Evolutionary conservation across 2,797 vertebrate species (phyloP), one percentile per base, ranked within the genome.

Genomic region (Malacoctenus gilli): DNA sequence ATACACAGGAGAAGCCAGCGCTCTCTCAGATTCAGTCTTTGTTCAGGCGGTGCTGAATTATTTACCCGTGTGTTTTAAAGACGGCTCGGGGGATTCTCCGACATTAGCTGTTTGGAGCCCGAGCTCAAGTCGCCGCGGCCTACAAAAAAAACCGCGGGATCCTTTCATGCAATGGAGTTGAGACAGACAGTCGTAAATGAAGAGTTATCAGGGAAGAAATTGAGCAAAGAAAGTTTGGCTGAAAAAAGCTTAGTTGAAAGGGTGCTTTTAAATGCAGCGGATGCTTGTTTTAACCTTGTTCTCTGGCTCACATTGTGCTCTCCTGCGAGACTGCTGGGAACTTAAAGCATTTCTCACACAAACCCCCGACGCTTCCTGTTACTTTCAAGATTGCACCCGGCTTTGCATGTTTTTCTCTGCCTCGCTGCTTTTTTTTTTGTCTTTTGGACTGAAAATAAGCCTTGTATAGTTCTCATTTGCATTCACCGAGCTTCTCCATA

Each of bases 61-160:
- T 91, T 87, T 82, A 89, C 63, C 53, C 65, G 49, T 68, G 76
- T 84, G 82, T 85, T 89, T 87, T 84, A 85, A 82, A 72, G 75
- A 68, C 21, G n/a, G 36, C 83, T 74, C 57, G 0, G 40, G 75
- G 87, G 86, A 79, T 65, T 81, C 80, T 74, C 31, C 31, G 12
- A 68, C 71, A 78, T 80, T 66, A 74, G 70, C 68, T 77, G 57
- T 69, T 53, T 13, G 8, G 65, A 79, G 74, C 59, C 39, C 60
- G 52, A 57, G 69, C 47, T 66, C 75, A 79, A 71, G 61, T n/a
- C n/a, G n/a, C n/a, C n/a, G n/a, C n/a, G n/a, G n/a, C n/a, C n/a
- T n/a, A n/a, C 63, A 35, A 57, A 71, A 43, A 68, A 76, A 79
- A 71, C 61, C 63, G 35, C 3, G 28, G 34, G 10, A 5, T 64